Conservation (phyloP, 2,888 invertebrate species). For the Acronicta psi region DNA sequence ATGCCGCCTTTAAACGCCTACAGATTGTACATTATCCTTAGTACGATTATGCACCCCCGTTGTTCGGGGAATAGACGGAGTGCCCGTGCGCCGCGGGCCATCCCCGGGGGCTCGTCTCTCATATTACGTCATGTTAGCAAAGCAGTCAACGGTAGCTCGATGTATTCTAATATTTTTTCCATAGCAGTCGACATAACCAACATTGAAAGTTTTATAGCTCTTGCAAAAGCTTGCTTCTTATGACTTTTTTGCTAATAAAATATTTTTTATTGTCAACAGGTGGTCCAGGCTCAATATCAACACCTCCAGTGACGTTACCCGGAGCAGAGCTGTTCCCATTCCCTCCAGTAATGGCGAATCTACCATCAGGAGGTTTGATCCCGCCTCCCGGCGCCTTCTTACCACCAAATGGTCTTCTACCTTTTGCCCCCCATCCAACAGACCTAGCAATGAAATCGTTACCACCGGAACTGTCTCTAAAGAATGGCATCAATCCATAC, state of each 20-base stretch:
- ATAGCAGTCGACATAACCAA: conserved; percentile 4
- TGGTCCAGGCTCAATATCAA: conserved; percentile 76
- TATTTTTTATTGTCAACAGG: conserved; percentile 79
- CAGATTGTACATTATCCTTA: conserved; percentile 90
- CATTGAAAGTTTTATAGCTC: neutral
- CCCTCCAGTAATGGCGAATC: conserved; percentile 78
- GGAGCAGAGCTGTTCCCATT: conserved; percentile 84
- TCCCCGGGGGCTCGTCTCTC: conserved; percentile 85
- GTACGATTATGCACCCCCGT: conserved; percentile 89
- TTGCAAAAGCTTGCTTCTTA: neutral
- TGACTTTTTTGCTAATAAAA: conserved; percentile 3
- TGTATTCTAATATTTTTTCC: conserved; percentile 51
- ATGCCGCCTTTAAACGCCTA: conserved; percentile 89
- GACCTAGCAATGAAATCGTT: conserved; percentile 83
- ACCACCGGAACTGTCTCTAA: conserved; percentile 85
- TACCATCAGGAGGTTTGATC: conserved; percentile 85
- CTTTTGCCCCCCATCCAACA: conserved; percentile 88
- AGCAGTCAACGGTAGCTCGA: conserved; percentile 65
- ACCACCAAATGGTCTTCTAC: conserved; percentile 87
- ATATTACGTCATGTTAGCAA: conserved; percentile 86
- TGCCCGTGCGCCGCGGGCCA: conserved; percentile 79
- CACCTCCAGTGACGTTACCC: conserved; percentile 78
- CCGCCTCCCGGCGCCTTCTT: conserved; percentile 89
- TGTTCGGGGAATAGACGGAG: conserved; percentile 87
- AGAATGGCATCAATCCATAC: conserved; percentile 89